Percentiles rank a stretch among this genome's conserved stretches.
Conservation (phyloP, 2,888 invertebrate species). For the Lumbricus terrestris region DNA sequence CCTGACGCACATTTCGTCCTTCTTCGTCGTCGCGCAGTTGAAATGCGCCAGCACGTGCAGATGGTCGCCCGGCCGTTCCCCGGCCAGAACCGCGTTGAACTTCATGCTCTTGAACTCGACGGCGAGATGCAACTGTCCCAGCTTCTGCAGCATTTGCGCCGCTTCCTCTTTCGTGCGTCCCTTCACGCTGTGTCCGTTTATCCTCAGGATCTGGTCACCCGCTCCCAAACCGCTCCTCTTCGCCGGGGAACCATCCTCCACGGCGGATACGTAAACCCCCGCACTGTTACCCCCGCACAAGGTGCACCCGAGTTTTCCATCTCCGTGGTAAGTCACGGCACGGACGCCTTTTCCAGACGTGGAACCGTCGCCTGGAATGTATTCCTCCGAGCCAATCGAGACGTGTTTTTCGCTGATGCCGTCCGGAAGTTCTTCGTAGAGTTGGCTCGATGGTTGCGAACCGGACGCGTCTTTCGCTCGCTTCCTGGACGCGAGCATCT, state of each 20-base stretch:
- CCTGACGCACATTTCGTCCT: conserved; percentile 15
- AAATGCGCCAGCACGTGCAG: conserved; percentile 22
- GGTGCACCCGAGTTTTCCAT: conserved; percentile 19
- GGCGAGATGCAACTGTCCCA: conserved; percentile 6
- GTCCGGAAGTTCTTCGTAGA: conserved; percentile 21
- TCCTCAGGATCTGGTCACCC: conserved; percentile 38
- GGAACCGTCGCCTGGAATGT: background rate
- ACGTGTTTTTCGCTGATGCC: conserved; percentile 16
- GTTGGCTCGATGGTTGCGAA: conserved; percentile 11
- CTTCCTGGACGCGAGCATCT: background rate
- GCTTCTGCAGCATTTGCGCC: conserved; percentile 25
- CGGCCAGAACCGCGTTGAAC: background rate
- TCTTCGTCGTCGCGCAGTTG: background rate
- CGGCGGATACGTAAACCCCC: conserved; percentile 37
- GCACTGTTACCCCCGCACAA: conserved; percentile 41
- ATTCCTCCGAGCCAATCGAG: background rate
- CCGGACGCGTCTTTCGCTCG: background rate
- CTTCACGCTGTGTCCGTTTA: conserved; percentile 30
- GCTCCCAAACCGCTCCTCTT: conserved; percentile 34
- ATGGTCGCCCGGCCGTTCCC: conserved; percentile 18
- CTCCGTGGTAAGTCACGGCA: conserved; percentile 7
- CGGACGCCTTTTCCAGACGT: background rate
- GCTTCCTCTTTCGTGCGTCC: conserved; percentile 39
- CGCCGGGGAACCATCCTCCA: conserved; percentile 34
- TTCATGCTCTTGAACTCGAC: conserved; percentile 33